Percentiles rank a stretch among this genome's conserved stretches.
Evolutionary conservation across 2,113 vertebrate species (phyloP).

Genomic region (Stigmatopora argus): DNA sequence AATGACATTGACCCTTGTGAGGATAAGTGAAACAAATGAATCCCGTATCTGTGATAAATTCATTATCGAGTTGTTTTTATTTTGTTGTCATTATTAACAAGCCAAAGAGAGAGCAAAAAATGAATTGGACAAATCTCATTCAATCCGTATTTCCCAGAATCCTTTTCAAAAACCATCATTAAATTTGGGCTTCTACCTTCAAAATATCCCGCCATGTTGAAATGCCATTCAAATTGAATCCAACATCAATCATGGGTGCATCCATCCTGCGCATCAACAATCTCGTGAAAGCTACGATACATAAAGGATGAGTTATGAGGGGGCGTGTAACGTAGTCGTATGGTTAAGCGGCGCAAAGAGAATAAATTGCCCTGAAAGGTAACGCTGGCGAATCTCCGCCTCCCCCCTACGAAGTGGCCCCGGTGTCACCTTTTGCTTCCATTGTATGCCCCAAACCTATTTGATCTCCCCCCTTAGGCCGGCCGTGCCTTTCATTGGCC

Average conservation of each 20-base stretch:
- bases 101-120: no score
- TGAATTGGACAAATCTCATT: no score
- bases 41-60: no score
- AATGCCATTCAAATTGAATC: background rate
- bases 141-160: no score
- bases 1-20: no score
- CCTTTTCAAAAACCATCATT: no score
- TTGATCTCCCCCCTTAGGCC: background rate
- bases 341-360: slow-evolving; percentile 43
- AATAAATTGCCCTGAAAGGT: slow-evolving; percentile 27
- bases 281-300: slow-evolving; percentile 18
- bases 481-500: slow-evolving; percentile 10
- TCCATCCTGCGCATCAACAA: slow-evolving; percentile 17
- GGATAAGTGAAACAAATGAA: no score
- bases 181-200: no score
- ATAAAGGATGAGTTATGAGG: slow-evolving; percentile 31
- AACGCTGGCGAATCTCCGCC: slow-evolving; percentile 11
- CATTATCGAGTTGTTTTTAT: no score
- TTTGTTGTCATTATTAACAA: no score
- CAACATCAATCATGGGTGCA: background rate
- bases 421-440: background rate
- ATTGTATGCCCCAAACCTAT: background rate
- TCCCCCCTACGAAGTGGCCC: background rate
- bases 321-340: slow-evolving; percentile 15
- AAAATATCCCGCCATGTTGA: background rate